Evolutionary conservation across 2,113 vertebrate genomes (phyloP), one percentile per base, ranked within the genome.

Genomic region (Sitta europaea): DNA sequence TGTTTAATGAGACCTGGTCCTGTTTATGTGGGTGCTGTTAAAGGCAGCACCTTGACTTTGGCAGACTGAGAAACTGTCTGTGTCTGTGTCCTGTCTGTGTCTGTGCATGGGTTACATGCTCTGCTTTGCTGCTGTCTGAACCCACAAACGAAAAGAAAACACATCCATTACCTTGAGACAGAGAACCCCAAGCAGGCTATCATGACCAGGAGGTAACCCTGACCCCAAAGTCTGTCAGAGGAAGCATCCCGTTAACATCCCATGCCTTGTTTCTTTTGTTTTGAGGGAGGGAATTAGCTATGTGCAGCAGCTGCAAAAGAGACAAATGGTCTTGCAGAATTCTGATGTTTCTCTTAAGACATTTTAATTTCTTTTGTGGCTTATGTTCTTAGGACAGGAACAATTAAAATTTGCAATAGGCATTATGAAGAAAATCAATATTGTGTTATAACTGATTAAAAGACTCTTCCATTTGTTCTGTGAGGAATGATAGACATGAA

Each of bases 51-150:
- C 36, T 58, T 43, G 21, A 14, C 31, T 51, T 25, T 50, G 36
- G 3, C 18, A 33, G 4, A 6, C 61, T 47, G 29, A 63, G 66
- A 12, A 68, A 12, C 7, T 53, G 29, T 14, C 5, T 0, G 0
- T 42, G 27, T 57, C 29, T 61, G 3, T 36, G 48, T 58, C 43
- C 61, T 62, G 11, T 61, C 9, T 40, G 15, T 43, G 9, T 40
- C n/a, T 55, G 15, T 45, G 7, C 40, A 12, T n/a, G 59, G 20
- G 17, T 45, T 70, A 33, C 21, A 45, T 2, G 6, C 36, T 80
- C 21, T 35, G 5, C 18, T 59, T 63, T 62, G 10, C 18, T 76
- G 6, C 23, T 47, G 9, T 14, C 23, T 67, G 73, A 91, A 66
- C 14, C 8, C 2, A 5, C 8, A 53, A 57, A 57, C 16, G 40